Percentiles rank a stretch among this genome's conserved stretches.
phyloP scores from a whole-genome alignment of 2,888 invertebrate species.

The Pandemis heparana region DNA sequence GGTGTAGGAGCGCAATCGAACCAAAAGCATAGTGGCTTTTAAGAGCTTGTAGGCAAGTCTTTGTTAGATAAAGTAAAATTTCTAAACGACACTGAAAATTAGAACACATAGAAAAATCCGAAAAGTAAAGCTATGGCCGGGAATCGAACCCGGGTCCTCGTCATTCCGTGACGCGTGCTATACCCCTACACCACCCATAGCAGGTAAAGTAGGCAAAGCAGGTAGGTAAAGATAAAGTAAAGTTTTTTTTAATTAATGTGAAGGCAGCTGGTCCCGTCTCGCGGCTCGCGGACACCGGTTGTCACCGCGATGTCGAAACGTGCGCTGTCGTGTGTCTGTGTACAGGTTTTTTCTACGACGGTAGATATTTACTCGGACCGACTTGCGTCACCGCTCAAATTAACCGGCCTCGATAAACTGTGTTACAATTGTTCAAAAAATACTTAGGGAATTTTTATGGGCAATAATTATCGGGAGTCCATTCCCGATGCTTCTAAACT shows the following conservation, averaged over 20 bases:
- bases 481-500: background rate
- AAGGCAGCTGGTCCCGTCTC: constrained; percentile 53
- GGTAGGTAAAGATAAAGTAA: background rate
- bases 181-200: too few relatives aligned
- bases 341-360: constrained; percentile 60
- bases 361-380: constrained; percentile 52
- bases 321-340: constrained; percentile 48
- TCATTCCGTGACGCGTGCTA: too few relatives aligned
- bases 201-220: too few relatives aligned
- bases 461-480: background rate
- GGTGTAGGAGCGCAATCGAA: too few relatives aligned
- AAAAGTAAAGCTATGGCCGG: too few relatives aligned
- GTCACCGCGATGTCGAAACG: constrained; percentile 59
- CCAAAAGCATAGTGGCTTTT: too few relatives aligned
- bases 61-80: too few relatives aligned
- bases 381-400: constrained; percentile 63
- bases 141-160: too few relatives aligned
- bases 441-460: constrained; percentile 14
- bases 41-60: too few relatives aligned
- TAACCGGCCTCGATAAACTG: constrained; percentile 44
- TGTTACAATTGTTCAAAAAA: constrained; percentile 40
- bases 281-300: constrained; percentile 54
- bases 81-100: too few relatives aligned
- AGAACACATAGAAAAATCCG: too few relatives aligned
- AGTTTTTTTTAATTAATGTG: constrained; percentile 6